phyloP scores from a whole-genome alignment of 2,797 vertebrate genomes.

The Phalanger gymnotis region DNA sequence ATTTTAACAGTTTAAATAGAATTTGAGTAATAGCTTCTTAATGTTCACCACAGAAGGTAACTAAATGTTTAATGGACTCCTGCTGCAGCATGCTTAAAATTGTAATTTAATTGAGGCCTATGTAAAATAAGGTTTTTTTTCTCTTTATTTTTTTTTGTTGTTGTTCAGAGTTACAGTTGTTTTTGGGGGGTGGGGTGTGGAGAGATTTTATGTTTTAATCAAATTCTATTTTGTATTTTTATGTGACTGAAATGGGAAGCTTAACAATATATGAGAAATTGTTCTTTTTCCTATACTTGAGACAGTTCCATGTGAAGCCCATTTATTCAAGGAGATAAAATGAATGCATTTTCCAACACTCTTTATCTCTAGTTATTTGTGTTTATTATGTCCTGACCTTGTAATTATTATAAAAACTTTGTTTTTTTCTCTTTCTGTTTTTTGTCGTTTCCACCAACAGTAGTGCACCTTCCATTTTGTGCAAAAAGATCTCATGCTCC shows the following conservation, averaged over 20 bases:
- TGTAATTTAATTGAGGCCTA: constrained; percentile 79
- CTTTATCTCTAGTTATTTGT: neutral
- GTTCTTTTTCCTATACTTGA: neutral
- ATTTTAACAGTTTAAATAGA: constrained; percentile 84
- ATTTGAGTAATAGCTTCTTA: constrained; percentile 84
- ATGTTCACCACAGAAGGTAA: constrained; percentile 80
- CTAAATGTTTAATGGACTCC: constrained; percentile 85
- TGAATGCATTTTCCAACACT: neutral
- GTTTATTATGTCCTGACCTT: neutral
- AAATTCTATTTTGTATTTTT: constrained; percentile 48
- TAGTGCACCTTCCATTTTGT: neutral
- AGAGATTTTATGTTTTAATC: constrained; percentile 41
- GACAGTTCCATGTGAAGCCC: constrained; percentile 25
- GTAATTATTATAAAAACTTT: neutral
- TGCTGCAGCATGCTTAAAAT: constrained; percentile 74
- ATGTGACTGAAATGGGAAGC: constrained; percentile 42
- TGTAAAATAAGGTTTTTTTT: constrained; percentile 55
- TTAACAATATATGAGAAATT: neutral
- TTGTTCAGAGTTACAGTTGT: constrained; percentile 66
- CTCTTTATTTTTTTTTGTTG: constrained; percentile 22
- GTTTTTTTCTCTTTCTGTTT: neutral
- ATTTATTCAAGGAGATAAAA: constrained; percentile 30
- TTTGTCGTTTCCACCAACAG: neutral
- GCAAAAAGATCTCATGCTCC: neutral
- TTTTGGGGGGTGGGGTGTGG: neutral